Conservation (phyloP, 1,140 invertebrate genomes). For the Uloborus diversus region DNA sequence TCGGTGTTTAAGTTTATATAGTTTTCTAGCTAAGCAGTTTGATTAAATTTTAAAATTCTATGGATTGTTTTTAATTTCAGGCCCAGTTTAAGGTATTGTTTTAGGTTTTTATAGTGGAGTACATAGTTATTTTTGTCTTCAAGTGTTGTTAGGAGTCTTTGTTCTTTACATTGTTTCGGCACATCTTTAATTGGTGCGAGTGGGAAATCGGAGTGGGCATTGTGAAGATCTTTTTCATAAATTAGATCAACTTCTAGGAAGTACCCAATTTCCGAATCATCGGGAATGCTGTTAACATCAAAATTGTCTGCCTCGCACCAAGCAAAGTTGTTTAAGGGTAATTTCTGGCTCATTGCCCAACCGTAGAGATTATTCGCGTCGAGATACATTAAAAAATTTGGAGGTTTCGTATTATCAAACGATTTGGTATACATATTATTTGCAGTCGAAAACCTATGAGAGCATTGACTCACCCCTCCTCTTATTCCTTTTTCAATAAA, state of each 20-base stretch:
- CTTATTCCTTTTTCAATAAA: slow-evolving; percentile 46
- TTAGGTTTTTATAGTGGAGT: not conserved
- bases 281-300: not conserved
- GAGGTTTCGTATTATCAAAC: too few species aligned
- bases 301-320: not conserved
- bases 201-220: not conserved
- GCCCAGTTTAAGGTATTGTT: not conserved
- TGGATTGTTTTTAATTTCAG: not conserved
- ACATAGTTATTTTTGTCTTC: not conserved
- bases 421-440: slow-evolving; percentile 61
- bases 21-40: not conserved
- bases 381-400: too few species aligned
- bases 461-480: slow-evolving; percentile 57
- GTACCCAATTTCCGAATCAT: not conserved
- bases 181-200: not conserved
- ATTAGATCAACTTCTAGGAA: slow-evolving; percentile 6
- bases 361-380: slow-evolving; percentile 61
- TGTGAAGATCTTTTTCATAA: not conserved
- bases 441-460: slow-evolving; percentile 58
- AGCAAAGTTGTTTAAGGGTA: not conserved
- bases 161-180: not conserved
- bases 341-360: slow-evolving; percentile 7
- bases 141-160: not conserved
- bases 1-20: slow-evolving; percentile 16
- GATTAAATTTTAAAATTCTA: slow-evolving; percentile 13